Conservation (phyloP, 2,113 vertebrate genomes). For the Mormoops blainvillei region DNA sequence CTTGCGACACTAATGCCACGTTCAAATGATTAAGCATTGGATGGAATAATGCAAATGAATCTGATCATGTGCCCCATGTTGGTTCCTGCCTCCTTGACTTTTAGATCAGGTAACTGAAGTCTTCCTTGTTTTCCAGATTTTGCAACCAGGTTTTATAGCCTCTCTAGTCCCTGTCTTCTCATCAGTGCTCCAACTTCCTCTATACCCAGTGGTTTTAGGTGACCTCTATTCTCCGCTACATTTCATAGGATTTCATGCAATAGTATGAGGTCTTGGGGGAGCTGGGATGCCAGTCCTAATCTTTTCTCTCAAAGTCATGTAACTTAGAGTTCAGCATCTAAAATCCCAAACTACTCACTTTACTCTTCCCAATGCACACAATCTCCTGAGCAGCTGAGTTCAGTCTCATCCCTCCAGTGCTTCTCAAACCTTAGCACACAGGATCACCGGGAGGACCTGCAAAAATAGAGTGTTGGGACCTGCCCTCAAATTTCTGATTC, state of each 20-base stretch:
- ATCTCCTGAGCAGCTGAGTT: background rate
- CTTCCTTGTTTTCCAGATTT: background rate
- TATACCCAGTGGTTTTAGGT: background rate
- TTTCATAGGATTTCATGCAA: background rate
- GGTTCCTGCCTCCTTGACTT: background rate
- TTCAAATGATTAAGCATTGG: background rate
- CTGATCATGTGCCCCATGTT: background rate
- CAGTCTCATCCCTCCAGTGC: no score
- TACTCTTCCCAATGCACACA: background rate
- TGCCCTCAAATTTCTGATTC: background rate
- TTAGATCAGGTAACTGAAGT: background rate
- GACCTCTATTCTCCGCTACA: background rate
- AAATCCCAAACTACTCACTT: background rate
- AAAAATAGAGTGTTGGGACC: background rate
- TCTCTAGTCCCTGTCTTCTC: background rate
- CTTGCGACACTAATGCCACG: fast-evolving
- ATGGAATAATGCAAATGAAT: background rate
- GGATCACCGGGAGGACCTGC: background rate
- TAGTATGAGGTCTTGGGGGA: background rate
- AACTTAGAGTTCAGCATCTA: background rate
- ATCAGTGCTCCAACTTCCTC: background rate
- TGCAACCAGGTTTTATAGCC: background rate
- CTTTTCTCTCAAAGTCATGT: background rate
- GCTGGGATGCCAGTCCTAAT: background rate
- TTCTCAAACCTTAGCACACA: background rate